A percentile compares a stretch with the other conserved stretches of the same genome.
phyloP scores from a whole-genome alignment of 2,113 vertebrate genomes.

The Dasyurus viverrinus region DNA sequence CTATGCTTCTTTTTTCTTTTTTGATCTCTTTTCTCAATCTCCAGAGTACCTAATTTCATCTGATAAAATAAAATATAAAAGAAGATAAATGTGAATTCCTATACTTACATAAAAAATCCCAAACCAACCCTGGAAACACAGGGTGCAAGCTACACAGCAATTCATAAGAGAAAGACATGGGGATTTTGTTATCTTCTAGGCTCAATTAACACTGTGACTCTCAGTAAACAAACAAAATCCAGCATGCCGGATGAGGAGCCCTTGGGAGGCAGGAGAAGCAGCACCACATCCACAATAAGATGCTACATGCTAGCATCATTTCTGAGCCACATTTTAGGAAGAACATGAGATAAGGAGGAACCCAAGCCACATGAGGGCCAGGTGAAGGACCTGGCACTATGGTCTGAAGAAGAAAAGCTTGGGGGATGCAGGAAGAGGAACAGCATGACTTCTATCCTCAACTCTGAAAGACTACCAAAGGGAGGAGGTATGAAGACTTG shows the following conservation, averaged over 20 bases:
- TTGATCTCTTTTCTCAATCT: not conserved
- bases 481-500: not conserved
- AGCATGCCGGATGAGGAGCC: not conserved
- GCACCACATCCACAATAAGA: not conserved
- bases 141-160: not conserved
- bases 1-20: not conserved
- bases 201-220: not conserved
- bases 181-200: not conserved
- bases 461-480: not conserved
- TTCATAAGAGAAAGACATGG: not conserved
- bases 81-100: not conserved
- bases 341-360: not conserved
- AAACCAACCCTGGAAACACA: not conserved
- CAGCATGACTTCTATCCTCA: no score
- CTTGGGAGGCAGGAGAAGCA: not conserved
- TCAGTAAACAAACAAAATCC: not conserved
- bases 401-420: not conserved
- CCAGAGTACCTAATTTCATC: not conserved
- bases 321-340: not conserved
- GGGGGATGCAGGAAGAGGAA: not conserved
- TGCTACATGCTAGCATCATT: not conserved
- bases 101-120: not conserved
- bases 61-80: not conserved
- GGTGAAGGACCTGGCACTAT: not conserved
- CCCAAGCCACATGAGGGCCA: not conserved